A percentile compares a stretch with the other conserved stretches of the same genome.
Evolutionary conservation across 1,140 invertebrate genomes (phyloP).

Genomic region (Drosophila sturtevanti): DNA sequence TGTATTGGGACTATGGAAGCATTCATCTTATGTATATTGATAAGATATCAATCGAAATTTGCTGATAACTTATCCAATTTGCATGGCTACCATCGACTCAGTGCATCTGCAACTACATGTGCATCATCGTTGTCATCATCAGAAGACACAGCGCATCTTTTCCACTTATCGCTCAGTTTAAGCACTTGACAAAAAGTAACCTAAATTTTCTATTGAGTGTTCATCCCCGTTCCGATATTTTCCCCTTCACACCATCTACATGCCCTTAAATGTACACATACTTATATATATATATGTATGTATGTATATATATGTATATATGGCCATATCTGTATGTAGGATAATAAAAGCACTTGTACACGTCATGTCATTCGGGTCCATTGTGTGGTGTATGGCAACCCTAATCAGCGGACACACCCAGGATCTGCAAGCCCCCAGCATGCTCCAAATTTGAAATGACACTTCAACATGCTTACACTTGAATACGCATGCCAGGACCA

Average conservation of each 20-base stretch:
- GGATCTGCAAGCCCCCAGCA: not conserved
- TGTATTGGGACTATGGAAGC: too few relatives aligned
- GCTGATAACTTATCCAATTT: too few relatives aligned
- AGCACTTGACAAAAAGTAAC: slow-evolving; percentile 54
- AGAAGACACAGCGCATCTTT: slow-evolving; percentile 1
- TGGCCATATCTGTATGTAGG: not conserved
- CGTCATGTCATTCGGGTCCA: slow-evolving; percentile 70
- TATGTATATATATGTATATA: not conserved
- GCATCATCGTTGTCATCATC: slow-evolving; percentile 28
- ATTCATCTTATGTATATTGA: not conserved
- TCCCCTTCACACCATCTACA: not conserved
- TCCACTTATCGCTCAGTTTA: not conserved
- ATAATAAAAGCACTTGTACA: slow-evolving; percentile 62
- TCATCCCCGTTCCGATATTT: slow-evolving; percentile 15
- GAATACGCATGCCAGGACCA: slow-evolving; percentile 76
- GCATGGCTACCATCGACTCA: not conserved
- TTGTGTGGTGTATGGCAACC: slow-evolving; percentile 59
- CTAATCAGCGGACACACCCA: slow-evolving; percentile 67
- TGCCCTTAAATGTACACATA: too few relatives aligned
- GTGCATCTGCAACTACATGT: not conserved
- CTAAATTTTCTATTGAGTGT: slow-evolving; percentile 60
- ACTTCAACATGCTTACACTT: slow-evolving; percentile 75
- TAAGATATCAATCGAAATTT: not conserved
- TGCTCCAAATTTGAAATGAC: slow-evolving; percentile 76
- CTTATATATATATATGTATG: not conserved